These are phyloP conservation scores for Diphyllodes magnificus DNA, from an alignment of 2,113 vertebrate species.

Conservation along the genomic window DNA sequence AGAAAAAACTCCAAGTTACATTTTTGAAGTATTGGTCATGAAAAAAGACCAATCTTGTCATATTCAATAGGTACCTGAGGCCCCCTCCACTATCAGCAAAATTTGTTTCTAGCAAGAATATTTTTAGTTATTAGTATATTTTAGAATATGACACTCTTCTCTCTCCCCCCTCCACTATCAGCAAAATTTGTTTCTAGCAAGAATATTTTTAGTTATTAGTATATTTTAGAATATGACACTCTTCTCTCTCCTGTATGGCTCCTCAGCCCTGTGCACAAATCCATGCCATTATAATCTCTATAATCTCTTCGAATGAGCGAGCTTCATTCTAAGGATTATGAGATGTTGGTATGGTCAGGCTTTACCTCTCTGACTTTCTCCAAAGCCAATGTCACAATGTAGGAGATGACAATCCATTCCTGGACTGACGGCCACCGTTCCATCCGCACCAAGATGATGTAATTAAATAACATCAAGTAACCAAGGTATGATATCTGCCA, in stretches of 20 bases:
- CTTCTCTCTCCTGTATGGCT: background rate
- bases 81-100: background rate
- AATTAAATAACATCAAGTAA: conserved; percentile 95
- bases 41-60: background rate
- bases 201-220: background rate
- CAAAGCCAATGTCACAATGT: conserved; percentile 88
- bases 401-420: conserved; percentile 94
- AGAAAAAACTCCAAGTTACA: background rate
- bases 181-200: background rate
- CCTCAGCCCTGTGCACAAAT: background rate
- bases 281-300: background rate
- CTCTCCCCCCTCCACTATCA: background rate
- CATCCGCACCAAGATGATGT: conserved; percentile 96
- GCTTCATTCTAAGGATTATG: background rate
- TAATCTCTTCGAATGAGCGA: background rate
- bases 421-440: conserved; percentile 90
- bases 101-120: background rate
- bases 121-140: background rate
- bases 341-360: background rate
- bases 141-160: background rate
- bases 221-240: background rate
- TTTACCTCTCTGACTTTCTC: conserved; percentile 96
- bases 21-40: background rate
- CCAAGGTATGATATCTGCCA: conserved; percentile 88
- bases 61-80: background rate